These are phyloP conservation scores for Monomorium pharaonis DNA, from an alignment of 1,140 invertebrate genomes.

Conservation along the genomic window DNA sequence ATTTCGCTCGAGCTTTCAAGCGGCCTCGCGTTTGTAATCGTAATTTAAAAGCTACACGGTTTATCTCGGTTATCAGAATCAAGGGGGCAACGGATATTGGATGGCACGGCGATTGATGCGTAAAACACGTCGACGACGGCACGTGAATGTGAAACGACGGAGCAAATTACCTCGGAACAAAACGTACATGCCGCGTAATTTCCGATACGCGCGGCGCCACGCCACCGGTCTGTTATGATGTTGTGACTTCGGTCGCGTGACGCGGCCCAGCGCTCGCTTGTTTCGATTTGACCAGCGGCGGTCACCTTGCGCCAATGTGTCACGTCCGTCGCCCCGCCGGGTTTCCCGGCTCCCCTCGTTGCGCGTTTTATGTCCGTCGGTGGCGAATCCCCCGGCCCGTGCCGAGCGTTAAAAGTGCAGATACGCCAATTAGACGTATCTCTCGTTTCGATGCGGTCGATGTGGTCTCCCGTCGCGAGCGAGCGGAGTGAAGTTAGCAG, in stretches of 20 bases:
- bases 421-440: neutral
- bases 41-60: neutral
- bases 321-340: too few relatives aligned
- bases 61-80: neutral
- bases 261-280: neutral
- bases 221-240: conserved; percentile 3
- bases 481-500: neutral
- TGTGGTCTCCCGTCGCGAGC: neutral
- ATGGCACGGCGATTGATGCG: neutral
- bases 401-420: neutral
- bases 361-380: neutral
- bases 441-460: neutral
- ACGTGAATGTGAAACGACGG: neutral
- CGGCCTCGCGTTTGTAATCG: too few relatives aligned
- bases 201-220: neutral
- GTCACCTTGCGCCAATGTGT: neutral
- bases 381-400: neutral
- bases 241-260: neutral
- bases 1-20: neutral
- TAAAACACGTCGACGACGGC: neutral
- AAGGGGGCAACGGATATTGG: neutral
- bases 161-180: neutral
- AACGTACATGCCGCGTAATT: neutral
- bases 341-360: too few relatives aligned
- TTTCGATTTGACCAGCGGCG: neutral